Evolutionary conservation across 2,888 invertebrate species (phyloP).

Genomic region (Cephus pulcher): DNA sequence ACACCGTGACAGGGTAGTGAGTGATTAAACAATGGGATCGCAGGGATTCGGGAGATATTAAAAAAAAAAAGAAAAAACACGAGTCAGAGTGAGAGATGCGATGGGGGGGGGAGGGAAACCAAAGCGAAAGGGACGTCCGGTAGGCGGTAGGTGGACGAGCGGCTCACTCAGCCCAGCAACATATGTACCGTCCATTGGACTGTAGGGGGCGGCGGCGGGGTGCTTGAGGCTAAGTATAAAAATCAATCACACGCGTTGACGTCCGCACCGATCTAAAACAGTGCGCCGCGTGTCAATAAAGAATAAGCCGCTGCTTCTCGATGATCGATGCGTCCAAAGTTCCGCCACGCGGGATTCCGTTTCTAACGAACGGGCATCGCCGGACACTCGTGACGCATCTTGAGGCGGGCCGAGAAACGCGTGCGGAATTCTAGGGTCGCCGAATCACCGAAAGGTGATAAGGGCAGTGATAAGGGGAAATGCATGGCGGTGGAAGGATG

Average conservation of each 20-base stretch:
- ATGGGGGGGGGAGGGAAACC: neutral
- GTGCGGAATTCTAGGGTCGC: neutral
- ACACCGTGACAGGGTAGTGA: constrained; percentile 6
- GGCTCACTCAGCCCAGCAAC: constrained; percentile 38
- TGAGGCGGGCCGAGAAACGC: neutral
- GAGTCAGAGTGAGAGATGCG: neutral
- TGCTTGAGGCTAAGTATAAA: constrained; percentile 40
- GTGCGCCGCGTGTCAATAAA: constrained; percentile 42
- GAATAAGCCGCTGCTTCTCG: constrained; percentile 40
- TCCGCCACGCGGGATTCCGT: neutral
- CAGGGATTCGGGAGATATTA: constrained; percentile 37
- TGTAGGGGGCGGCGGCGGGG: constrained; percentile 11
- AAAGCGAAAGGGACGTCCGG: neutral
- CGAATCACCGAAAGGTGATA: neutral
- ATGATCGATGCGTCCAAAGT: constrained; percentile 38
- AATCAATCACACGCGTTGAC: constrained; percentile 59
- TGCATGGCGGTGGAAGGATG: too few species aligned
- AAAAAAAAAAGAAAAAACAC: constrained; percentile 26
- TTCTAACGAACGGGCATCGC: neutral
- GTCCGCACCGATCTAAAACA: constrained; percentile 41
- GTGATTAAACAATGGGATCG: constrained; percentile 16
- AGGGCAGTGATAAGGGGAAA: neutral
- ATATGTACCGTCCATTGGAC: constrained; percentile 42
- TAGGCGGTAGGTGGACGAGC: constrained; percentile 1
- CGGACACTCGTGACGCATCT: neutral